A percentile compares a stretch with the other conserved stretches of the same genome.
Evolutionary conservation across 2,113 vertebrate genomes (phyloP).

Genomic region (Ctenomys sociabilis): DNA sequence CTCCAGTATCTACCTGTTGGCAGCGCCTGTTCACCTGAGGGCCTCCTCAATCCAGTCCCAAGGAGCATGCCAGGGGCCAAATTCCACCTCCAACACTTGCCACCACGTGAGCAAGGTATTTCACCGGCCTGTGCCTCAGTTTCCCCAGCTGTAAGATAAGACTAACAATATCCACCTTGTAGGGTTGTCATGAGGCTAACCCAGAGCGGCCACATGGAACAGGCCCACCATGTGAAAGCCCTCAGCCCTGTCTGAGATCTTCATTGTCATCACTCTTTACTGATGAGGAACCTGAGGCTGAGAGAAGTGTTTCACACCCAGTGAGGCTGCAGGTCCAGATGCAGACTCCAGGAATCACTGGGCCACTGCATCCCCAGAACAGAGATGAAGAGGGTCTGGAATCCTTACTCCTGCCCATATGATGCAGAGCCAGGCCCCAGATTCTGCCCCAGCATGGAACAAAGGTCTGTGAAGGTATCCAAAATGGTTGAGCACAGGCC

Average conservation of each 20-base stretch:
- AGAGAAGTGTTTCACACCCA: fast-evolving
- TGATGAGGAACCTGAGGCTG: not conserved
- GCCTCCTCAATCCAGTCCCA: not conserved
- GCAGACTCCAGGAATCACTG: not conserved
- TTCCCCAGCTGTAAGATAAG: not conserved
- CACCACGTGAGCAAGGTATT: no score
- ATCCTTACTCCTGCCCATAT: not conserved
- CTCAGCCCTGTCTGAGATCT: fast-evolving
- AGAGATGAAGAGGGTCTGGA: not conserved
- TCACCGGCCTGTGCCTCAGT: not conserved
- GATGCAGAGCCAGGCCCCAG: not conserved
- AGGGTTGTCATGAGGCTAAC: not conserved
- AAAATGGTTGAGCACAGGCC: not conserved
- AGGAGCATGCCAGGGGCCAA: not conserved
- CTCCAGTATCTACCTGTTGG: not conserved
- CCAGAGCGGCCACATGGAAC: not conserved
- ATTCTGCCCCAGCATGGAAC: no score
- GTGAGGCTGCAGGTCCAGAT: not conserved
- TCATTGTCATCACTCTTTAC: not conserved
- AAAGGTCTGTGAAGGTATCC: not conserved
- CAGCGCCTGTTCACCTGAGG: not conserved
- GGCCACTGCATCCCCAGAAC: not conserved
- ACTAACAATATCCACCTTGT: not conserved
- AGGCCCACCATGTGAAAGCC: not conserved
- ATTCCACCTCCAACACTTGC: not conserved